Base-by-base conservation (phyloP, 2,113 vertebrate species). In the Origma solitaria region DNA sequence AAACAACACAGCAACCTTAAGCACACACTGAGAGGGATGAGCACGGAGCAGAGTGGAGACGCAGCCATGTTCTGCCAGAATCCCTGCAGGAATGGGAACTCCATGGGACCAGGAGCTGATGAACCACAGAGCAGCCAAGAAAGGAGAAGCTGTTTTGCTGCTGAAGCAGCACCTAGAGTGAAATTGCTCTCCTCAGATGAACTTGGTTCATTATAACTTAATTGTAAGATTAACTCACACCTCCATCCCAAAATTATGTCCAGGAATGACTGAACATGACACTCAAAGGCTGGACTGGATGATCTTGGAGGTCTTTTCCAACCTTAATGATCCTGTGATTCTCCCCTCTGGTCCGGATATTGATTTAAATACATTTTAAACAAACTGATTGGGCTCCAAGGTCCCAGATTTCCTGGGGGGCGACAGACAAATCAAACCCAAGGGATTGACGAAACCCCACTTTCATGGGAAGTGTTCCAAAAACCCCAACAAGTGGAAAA, bases 401-500 rank as follows among this genome's bases (percentile, higher is more conserved):
- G 4, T 38, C 38, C 6, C 2, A 2, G 18, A 51, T 77, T 37
- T 44, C 45, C 27, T 33, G 44, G 8, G 27, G 9, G 37, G 53
- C 53, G 62, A 58, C 37, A 77, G 14, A 51, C 11, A 51, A 60
- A 60, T 60, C 45, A 86, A 68, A 85, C 35, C 9, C 58, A 20
- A 42, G 7, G 25, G 35, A 25, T 3, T 35, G 61, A 57, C 51
- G 44, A 42, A 57, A 31, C 0, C 1, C 4, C 8, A 3, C 4
- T 15, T 64, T 24, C 24, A 40, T 30, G 15, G 13, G 12, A 35
- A 70, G 17, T 17, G 23, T 10, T 64, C 40, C 4, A 50, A 76
- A 76, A 66, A 35, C 3, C 8, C 25, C 71, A 33, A 54, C 1
- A 68, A 70, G 14, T 37, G n/a, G 76, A 54, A 84, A 81, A 11